Conservation (phyloP, 1,140 invertebrate species). For the Scylla paramamosain region DNA sequence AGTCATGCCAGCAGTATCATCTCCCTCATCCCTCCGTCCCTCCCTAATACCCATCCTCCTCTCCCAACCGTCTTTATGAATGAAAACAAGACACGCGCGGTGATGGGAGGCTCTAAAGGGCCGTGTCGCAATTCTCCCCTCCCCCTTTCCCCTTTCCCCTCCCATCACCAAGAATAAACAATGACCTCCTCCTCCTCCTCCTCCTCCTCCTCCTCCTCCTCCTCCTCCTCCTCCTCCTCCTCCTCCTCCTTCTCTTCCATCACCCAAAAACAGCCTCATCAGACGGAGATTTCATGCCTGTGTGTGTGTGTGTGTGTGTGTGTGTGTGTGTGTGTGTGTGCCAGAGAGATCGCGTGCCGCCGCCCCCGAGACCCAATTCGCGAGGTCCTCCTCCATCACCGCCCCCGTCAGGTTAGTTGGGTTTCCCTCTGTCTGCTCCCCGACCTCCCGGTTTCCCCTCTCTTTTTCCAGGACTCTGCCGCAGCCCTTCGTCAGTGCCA, state of each 20-base stretch:
- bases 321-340: too few species aligned
- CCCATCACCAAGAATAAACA: not conserved
- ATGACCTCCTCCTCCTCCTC: not conserved
- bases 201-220: too few species aligned
- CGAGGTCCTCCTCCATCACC: too few species aligned
- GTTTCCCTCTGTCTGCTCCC: too few species aligned
- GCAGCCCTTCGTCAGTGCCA: too few species aligned
- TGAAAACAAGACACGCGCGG: slow-evolving; percentile 25
- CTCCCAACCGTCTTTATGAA: not conserved
- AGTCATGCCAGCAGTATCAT: not conserved
- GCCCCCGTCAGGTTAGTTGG: too few species aligned
- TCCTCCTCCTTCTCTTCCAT: not conserved
- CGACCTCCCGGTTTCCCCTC: too few species aligned
- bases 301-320: not conserved
- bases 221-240: not conserved
- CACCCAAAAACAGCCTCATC: not conserved
- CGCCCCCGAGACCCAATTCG: too few species aligned
- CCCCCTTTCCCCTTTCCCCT: too few species aligned
- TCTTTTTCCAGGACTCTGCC: too few species aligned
- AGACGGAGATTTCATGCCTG: not conserved
- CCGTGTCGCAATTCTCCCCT: not conserved
- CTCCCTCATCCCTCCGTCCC: not conserved
- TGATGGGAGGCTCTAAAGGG: not conserved
- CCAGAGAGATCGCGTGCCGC: too few species aligned
- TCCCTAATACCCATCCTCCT: not conserved